phyloP scores from a whole-genome alignment of 2,888 invertebrate genomes.

The Temnothorax rugatulus region DNA sequence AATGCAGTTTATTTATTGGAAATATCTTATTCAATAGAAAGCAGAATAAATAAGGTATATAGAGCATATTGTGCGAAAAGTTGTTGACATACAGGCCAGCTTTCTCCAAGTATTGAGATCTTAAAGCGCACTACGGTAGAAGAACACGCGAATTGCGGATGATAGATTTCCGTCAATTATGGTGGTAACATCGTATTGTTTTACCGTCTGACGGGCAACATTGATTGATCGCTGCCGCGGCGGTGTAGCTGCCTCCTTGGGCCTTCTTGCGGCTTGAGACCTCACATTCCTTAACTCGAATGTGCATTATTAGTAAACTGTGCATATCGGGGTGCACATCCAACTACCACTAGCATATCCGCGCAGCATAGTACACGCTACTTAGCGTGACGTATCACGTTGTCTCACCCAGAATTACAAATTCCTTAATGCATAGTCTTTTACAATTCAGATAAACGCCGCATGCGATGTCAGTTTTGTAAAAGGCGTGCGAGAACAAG shows the following conservation, averaged over 20 bases:
- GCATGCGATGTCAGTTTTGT: conserved; percentile 61
- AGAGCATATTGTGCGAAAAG: background rate
- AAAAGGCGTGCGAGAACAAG: conserved; percentile 62
- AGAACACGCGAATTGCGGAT: conserved; percentile 83
- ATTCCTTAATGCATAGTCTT: conserved; percentile 75
- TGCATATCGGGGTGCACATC: conserved; percentile 68
- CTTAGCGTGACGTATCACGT: background rate
- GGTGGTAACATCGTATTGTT: conserved; percentile 86
- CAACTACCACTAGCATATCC: conserved; percentile 68
- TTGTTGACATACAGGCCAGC: background rate
- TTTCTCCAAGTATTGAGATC: conserved; percentile 1
- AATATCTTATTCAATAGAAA: background rate
- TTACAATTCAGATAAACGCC: conserved; percentile 69
- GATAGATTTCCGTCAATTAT: conserved; percentile 86
- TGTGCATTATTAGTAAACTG: conserved; percentile 47
- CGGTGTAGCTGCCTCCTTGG: conserved; percentile 81
- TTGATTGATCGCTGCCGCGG: conserved; percentile 84
- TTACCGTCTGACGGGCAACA: conserved; percentile 85
- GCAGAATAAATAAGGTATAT: background rate
- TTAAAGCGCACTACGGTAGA: conserved; percentile 42
- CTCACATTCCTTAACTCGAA: conserved; percentile 57
- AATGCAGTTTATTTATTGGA: background rate
- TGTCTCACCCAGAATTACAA: conserved; percentile 68
- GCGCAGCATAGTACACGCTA: conserved; percentile 18
- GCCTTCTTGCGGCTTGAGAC: conserved; percentile 67